Conservation (phyloP, 1,140 invertebrate species). For the Aphelinus certus region DNA sequence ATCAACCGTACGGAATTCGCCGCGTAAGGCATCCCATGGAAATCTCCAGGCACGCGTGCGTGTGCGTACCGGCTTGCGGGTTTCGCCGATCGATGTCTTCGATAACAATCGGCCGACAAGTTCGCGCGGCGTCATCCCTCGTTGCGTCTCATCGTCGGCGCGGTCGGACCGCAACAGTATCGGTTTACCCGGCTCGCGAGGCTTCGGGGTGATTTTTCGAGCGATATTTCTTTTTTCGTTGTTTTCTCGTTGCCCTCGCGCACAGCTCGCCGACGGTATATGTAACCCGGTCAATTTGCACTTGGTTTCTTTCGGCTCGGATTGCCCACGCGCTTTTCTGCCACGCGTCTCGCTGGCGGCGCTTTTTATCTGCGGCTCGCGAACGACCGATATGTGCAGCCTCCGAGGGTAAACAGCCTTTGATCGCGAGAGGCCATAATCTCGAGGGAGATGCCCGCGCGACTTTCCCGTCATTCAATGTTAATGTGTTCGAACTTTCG, state of each 20-base stretch:
- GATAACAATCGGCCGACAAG: slow-evolving; percentile 24
- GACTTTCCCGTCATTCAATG: too few relatives aligned
- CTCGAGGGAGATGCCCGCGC: too few relatives aligned
- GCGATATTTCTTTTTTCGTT: slow-evolving; percentile 47
- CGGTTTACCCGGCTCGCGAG: slow-evolving; percentile 56
- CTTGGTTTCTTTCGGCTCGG: slow-evolving; percentile 61
- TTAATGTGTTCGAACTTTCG: too few relatives aligned
- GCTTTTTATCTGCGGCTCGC: slow-evolving; percentile 10
- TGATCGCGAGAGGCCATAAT: too few relatives aligned
- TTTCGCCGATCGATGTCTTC: slow-evolving; percentile 35
- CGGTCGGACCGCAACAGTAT: slow-evolving; percentile 57
- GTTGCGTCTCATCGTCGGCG: slow-evolving; percentile 29
- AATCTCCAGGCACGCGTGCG: slow-evolving; percentile 6
- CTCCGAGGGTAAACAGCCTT: background rate
- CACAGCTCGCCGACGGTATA: slow-evolving; percentile 37
- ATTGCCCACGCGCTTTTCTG: slow-evolving; percentile 54
- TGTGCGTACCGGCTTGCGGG: slow-evolving; percentile 18
- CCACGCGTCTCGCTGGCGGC: slow-evolving; percentile 48
- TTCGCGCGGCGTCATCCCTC: slow-evolving; percentile 33
- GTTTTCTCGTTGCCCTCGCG: background rate
- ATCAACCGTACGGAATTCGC: background rate
- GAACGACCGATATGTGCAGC: background rate
- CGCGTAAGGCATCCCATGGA: background rate
- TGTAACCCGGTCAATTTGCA: slow-evolving; percentile 59
- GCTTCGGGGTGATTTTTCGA: slow-evolving; percentile 43